phyloP scores from a whole-genome alignment of 2,797 vertebrate genomes.

The Lithobates pipiens region DNA sequence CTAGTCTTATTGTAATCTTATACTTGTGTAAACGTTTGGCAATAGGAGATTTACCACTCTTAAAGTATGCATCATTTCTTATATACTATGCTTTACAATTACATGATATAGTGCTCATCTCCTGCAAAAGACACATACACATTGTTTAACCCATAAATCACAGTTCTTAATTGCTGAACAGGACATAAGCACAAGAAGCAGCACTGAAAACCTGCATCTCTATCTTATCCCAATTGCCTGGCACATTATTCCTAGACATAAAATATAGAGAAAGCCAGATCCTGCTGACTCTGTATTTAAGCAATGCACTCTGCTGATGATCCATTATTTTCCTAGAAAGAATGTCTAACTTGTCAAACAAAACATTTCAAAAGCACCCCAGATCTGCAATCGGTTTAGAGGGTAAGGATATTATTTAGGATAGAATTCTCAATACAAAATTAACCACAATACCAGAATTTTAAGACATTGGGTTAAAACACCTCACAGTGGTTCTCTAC shows the following conservation, averaged over 20 bases:
- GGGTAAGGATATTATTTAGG: background rate
- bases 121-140: background rate
- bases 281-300: conserved; percentile 16
- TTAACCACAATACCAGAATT: background rate
- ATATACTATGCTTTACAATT: conserved; percentile 19
- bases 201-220: background rate
- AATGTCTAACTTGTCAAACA: background rate
- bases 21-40: conserved; percentile 25
- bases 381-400: background rate
- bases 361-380: background rate
- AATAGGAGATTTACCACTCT: conserved; percentile 9
- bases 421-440: background rate
- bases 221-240: background rate
- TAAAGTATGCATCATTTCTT: background rate
- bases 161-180: conserved; percentile 21
- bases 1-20: background rate
- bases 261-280: conserved; percentile 25
- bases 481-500: background rate
- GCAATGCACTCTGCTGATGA: background rate
- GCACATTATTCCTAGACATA: background rate
- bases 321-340: background rate
- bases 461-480: too few species aligned
- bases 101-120: background rate
- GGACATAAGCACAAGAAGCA: conserved; percentile 20
- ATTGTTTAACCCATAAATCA: background rate